These are phyloP conservation scores for Spodoptera picta DNA, from an alignment of 2,888 invertebrate species.

Conservation along the genomic window DNA sequence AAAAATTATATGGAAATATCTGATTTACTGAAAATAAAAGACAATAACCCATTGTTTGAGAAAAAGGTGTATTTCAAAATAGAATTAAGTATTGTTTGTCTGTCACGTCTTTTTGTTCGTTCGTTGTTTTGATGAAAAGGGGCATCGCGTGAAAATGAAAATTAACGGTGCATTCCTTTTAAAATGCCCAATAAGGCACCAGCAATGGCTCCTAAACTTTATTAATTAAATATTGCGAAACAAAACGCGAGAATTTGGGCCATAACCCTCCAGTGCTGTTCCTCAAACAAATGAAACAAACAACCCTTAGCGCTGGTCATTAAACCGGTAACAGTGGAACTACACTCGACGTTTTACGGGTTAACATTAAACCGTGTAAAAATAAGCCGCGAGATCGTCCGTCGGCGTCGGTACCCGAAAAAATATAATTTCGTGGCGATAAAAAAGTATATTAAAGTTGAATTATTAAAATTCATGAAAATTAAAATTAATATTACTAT, in stretches of 20 bases:
- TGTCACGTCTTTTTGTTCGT: no score
- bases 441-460: constrained; percentile 28
- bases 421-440: constrained; percentile 21
- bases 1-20: no score
- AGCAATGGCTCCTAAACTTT: constrained; percentile 36
- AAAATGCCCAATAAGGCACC: constrained; percentile 18
- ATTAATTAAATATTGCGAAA: constrained; percentile 51
- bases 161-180: constrained; percentile 25
- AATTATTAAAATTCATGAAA: constrained; percentile 20
- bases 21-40: no score
- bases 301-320: constrained; percentile 45
- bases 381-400: constrained; percentile 30
- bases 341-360: constrained; percentile 49
- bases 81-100: neutral
- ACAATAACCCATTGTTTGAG: no score
- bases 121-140: constrained; percentile 16
- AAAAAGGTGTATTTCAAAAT: no score
- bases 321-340: constrained; percentile 46
- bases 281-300: constrained; percentile 42
- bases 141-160: constrained; percentile 18
- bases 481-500: neutral
- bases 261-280: constrained; percentile 36
- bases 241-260: constrained; percentile 42
- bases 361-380: constrained; percentile 42
- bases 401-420: constrained; percentile 24